Evolutionary conservation across 2,888 invertebrate species (phyloP).

Genomic region (Drosophila peninsularis): DNA sequence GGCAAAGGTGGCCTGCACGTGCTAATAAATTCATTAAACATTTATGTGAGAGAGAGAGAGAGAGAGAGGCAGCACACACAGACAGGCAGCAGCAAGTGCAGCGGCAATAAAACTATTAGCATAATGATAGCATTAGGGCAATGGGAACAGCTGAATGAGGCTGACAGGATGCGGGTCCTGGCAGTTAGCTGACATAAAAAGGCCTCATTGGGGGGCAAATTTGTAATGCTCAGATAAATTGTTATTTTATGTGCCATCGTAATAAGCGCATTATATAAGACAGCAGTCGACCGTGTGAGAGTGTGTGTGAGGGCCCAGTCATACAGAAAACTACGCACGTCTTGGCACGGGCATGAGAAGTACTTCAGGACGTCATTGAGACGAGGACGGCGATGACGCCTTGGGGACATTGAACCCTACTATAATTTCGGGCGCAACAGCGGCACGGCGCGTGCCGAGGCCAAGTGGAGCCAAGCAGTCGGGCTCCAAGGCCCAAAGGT

Average conservation of each 20-base stretch:
- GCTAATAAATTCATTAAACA: conserved; percentile 80
- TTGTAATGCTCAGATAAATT: conserved; percentile 80
- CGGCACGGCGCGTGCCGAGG: conserved; percentile 56
- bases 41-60: conserved; percentile 44
- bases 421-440: conserved; percentile 1
- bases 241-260: conserved; percentile 81
- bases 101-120: conserved; percentile 69
- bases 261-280: conserved; percentile 78
- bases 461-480: conserved; percentile 30
- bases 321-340: conserved; percentile 78
- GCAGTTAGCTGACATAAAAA: conserved; percentile 55
- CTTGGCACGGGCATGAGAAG: conserved; percentile 33
- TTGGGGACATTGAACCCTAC: conserved; percentile 72
- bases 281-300: conserved; percentile 19
- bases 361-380: conserved; percentile 63
- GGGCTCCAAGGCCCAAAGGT: conserved; percentile 63
- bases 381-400: conserved; percentile 55
- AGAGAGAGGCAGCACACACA: neutral
- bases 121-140: conserved; percentile 60
- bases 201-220: conserved; percentile 56
- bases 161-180: conserved; percentile 41
- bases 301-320: conserved; percentile 53
- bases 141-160: conserved; percentile 38
- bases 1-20: conserved; percentile 31
- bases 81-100: conserved; percentile 31